Base-by-base conservation (phyloP, 2,113 vertebrate genomes). In the Cyanoderma ruficeps region DNA sequence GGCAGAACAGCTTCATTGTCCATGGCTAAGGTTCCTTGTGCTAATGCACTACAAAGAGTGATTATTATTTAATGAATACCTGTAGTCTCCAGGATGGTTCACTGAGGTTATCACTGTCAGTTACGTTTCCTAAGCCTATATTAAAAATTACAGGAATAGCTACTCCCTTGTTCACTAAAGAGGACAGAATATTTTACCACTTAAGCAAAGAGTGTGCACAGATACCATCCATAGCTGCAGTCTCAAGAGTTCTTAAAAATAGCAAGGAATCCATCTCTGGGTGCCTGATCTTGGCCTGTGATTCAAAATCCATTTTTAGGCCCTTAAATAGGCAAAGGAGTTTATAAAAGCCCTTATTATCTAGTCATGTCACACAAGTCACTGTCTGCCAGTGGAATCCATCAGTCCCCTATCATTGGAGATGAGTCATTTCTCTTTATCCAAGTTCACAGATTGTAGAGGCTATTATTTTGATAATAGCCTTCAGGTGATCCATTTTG, bases 51-150 rank as follows among this genome's bases (percentile, higher is more conserved):
- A 85, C 90, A 90, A 92, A 96, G 67, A 86, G 41, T 30, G 10
- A 68, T 83, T 95, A 90, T 90, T 90, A 94, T 93, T 95, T 93
- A 92, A 95, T 89, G 86, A 92, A 84, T 52, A 81, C 39, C 64
- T 74, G 53, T 67, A 13, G 0, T 87, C 80, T 83, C 89, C 44
- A 70, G 72, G 72, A 88, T 59, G 52, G 60, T 81, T 93, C 93
- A 70, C 64, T 59, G 55, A 86, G 72, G 68, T 93, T 95, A 92
- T 83, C 55, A 63, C 24, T 92, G 64, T 35, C 72, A 56, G 47
- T 47, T 78, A 88, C 57, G 64, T 87, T 92, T 92, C 63, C 83
- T 93, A 75, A 89, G 50, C 55, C 52, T 39, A 71, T 13, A 89
- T 90, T 87, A 92, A 93, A 94, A 94, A 83, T 67, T 90, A 86